Base-by-base conservation (phyloP, 2,888 invertebrate genomes). In the Eurytoma californica region DNA sequence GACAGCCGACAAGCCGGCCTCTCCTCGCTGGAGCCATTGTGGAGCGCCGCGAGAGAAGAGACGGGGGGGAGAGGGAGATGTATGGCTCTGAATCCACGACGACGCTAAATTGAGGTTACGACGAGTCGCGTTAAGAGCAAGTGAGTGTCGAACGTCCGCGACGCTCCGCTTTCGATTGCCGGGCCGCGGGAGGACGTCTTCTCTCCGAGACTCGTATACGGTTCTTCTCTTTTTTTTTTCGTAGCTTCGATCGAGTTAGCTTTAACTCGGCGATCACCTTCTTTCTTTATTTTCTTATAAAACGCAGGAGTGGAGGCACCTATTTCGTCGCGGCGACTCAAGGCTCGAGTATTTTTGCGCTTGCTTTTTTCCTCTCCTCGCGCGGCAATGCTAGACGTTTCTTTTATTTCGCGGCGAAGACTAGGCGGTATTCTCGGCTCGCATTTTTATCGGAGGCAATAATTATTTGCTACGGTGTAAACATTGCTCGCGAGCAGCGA, bases 101-200 rank as follows among this genome's bases (percentile, higher is more conserved):
- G 30, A 67, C 53, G 73, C 74, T 51, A 69, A 74, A 79, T 79
- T 65, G 73, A 79, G 79, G 79, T 79, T 79, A 69, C 63, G 51
- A 39, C 12, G 16, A 49, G 47, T 3, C 47, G 66, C 72, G 68
- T 51, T 74, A 69, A 79, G 74, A 79, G 73, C 79, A 65, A 79
- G 73, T 65, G 69, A 74, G 74, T 79, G 79, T 74, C 73, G 63
- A 65, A 74, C 79, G 78, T 65, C 78, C 73, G 39, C 28, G 69
- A 65, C 66, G 69, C 72, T 67, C 77, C 77, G 63, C 72, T 72
- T 67, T 77, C 60, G 65, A 69, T 65, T 65, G 28, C 47, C 63
- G 58, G 13, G 14, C 53, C 51, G 61, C 51, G 30, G 65, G 58
- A 28, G 53, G 39, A 57, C 49, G 24, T 18, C 68, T 39, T 30